Percentiles rank a stretch among this genome's conserved stretches.
phyloP scores from a whole-genome alignment of 1,140 invertebrate species.

The Cecropterus lyciades region DNA sequence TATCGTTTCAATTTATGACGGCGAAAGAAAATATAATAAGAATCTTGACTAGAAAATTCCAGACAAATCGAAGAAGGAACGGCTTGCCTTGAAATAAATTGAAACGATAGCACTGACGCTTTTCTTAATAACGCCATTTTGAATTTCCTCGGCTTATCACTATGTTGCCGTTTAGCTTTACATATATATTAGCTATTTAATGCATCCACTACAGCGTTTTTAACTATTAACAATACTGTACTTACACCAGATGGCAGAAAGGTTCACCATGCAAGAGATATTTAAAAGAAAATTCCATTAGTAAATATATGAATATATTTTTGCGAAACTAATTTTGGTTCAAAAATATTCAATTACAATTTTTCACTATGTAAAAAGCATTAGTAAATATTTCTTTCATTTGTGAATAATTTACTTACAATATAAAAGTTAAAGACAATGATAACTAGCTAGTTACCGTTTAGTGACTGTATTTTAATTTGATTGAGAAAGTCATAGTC shows the following conservation, averaged over 20 bases:
- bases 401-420: too few species aligned
- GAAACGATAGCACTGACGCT: slow-evolving; percentile 36
- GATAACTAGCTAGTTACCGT: too few species aligned
- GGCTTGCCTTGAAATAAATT: slow-evolving; percentile 5
- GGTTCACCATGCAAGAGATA: slow-evolving; percentile 15
- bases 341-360: too few species aligned
- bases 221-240: slow-evolving; percentile 49
- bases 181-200: slow-evolving; percentile 40
- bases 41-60: not conserved
- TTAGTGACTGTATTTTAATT: too few species aligned
- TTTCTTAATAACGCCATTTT: slow-evolving; percentile 38
- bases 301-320: too few species aligned
- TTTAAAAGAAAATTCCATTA: too few species aligned
- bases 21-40: not conserved
- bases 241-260: slow-evolving; percentile 32
- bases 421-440: too few species aligned
- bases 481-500: too few species aligned
- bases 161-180: slow-evolving; percentile 39
- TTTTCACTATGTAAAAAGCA: too few species aligned
- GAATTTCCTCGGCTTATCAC: slow-evolving; percentile 32
- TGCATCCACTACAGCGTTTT: slow-evolving; percentile 52
- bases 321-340: too few species aligned
- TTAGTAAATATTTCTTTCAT: too few species aligned
- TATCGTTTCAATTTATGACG: slow-evolving; percentile 28
- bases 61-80: not conserved